phyloP scores from a whole-genome alignment of 2,888 invertebrate species.

The Deilephila elpenor region DNA sequence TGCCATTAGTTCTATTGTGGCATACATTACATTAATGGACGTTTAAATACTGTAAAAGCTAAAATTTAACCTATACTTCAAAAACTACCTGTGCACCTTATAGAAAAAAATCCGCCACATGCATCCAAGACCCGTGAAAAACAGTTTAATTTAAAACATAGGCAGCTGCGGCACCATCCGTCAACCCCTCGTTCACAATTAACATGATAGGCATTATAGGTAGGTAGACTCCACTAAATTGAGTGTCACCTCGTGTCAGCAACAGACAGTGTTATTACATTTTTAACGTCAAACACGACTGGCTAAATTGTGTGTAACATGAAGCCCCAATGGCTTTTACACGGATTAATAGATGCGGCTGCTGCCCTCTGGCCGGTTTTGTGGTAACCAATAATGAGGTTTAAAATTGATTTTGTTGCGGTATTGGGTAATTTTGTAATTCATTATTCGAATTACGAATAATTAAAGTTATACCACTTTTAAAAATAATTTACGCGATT shows the following conservation, averaged over 20 bases:
- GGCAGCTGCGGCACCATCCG: constrained; percentile 1
- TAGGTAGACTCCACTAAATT: constrained; percentile 56
- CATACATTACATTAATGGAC: no score
- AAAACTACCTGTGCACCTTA: neutral
- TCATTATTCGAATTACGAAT: neutral
- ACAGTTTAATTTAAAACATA: neutral
- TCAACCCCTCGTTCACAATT: constrained; percentile 17
- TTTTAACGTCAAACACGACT: constrained; percentile 53
- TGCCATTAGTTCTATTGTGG: no score
- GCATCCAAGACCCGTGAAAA: neutral
- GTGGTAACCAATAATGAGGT: neutral
- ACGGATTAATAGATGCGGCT: constrained; percentile 28
- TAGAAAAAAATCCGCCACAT: neutral
- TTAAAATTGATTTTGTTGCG: neutral
- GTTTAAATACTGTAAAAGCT: no score
- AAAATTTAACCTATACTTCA: no score
- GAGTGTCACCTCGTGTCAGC: constrained; percentile 62
- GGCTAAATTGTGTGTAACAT: constrained; percentile 49
- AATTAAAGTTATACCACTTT: neutral
- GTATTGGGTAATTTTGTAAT: neutral
- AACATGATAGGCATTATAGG: constrained; percentile 26
- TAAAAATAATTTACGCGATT: no score
- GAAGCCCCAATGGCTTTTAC: constrained; percentile 35
- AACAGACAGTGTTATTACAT: constrained; percentile 57
- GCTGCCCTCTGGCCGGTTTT: neutral